Conservation (phyloP, 2,797 vertebrate genomes). For the Microchirus variegatus region DNA sequence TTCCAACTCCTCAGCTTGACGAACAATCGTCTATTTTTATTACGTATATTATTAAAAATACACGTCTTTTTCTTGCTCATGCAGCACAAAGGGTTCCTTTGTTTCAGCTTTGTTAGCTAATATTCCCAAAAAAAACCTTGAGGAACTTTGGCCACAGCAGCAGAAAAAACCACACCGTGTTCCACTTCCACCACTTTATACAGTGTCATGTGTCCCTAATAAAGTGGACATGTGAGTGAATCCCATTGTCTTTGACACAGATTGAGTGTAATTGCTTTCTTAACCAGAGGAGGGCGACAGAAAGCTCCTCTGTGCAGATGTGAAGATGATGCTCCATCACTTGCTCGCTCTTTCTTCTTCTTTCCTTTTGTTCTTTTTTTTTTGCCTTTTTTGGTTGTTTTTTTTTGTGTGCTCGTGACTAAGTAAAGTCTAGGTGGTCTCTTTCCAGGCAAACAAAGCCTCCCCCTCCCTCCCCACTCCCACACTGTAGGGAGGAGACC, state of each 20-base stretch:
- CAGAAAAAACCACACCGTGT: too few relatives aligned
- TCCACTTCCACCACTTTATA: too few relatives aligned
- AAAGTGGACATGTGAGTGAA: too few relatives aligned
- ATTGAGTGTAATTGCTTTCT: neutral
- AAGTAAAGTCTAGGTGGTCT: neutral
- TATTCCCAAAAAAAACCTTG: too few relatives aligned
- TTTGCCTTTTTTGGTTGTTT: neutral
- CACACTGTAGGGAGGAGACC: constrained; percentile 30
- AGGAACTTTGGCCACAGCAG: too few relatives aligned
- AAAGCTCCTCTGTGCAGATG: neutral
- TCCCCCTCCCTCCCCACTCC: neutral
- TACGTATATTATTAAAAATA: too few relatives aligned
- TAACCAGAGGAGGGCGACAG: neutral
- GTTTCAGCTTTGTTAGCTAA: too few relatives aligned
- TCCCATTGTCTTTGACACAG: neutral
- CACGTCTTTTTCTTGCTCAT: too few relatives aligned
- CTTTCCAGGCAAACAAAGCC: constrained; percentile 14
- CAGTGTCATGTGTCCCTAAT: too few relatives aligned
- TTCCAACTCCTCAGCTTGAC: too few relatives aligned
- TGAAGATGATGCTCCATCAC: neutral
- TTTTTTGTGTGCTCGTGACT: constrained; percentile 4
- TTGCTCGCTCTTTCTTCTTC: neutral
- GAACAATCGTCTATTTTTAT: too few relatives aligned
- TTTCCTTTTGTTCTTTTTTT: neutral
- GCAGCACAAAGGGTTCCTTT: too few relatives aligned